Conservation (phyloP, 1,140 invertebrate species). For the Leptopilina clavipes region DNA sequence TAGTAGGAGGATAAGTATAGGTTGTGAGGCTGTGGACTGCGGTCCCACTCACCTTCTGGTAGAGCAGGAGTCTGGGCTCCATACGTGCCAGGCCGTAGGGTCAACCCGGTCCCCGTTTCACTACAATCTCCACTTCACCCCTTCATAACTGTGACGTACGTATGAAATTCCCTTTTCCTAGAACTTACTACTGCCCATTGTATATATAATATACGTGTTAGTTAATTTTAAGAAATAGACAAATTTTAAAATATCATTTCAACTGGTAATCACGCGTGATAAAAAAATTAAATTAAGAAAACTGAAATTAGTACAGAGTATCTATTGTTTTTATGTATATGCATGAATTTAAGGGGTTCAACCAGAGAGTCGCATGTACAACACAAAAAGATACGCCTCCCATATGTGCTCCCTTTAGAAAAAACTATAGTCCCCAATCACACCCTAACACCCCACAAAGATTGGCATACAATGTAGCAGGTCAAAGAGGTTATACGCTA, state of each 20-base stretch:
- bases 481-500: background rate
- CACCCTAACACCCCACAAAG: background rate
- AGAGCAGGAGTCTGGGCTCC: constrained; percentile 67
- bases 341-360: constrained; percentile 40
- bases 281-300: background rate
- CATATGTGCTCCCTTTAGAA: constrained; percentile 18
- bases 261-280: no score
- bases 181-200: constrained; percentile 39
- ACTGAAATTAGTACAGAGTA: no score
- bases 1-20: constrained; percentile 75
- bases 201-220: no score
- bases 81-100: constrained; percentile 73
- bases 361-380: constrained; percentile 37
- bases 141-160: background rate
- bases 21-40: constrained; percentile 62
- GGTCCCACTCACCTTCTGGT: constrained; percentile 58
- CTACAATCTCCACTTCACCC: constrained; percentile 52
- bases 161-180: background rate
- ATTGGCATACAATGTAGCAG: constrained; percentile 3
- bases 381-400: constrained; percentile 35
- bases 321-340: background rate
- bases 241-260: no score
- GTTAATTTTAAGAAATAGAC: no score
- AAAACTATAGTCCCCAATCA: background rate
- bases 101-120: constrained; percentile 65